phyloP scores from a whole-genome alignment of 1,140 invertebrate genomes.

The Drosophila mojavensis region DNA sequence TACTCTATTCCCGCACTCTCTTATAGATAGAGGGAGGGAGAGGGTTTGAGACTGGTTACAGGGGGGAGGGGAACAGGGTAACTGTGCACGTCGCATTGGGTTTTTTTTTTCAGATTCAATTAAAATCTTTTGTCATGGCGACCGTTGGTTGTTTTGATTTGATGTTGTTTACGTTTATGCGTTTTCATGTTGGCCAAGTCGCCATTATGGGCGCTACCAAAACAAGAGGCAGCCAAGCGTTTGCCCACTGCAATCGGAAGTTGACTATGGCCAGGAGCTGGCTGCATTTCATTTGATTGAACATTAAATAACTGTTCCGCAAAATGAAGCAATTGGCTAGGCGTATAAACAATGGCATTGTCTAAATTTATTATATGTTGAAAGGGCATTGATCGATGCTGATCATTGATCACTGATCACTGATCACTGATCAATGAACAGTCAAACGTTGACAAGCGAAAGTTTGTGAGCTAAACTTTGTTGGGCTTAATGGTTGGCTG shows the following conservation, averaged over 20 bases:
- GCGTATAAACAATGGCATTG: conserved; percentile 38
- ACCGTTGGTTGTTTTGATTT: conserved; percentile 62
- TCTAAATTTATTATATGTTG: conserved; percentile 46
- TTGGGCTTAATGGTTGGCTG: conserved; percentile 18
- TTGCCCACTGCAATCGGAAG: conserved; percentile 54
- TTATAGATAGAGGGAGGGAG: not conserved
- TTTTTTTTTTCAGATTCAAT: conserved; percentile 75
- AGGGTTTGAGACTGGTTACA: not conserved
- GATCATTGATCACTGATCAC: conserved; percentile 1
- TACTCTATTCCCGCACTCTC: conserved; percentile 13
- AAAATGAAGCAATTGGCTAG: conserved; percentile 49
- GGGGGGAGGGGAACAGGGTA: not conserved
- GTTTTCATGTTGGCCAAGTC: conserved; percentile 17
- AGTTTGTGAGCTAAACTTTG: conserved; percentile 35
- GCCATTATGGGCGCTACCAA: conserved; percentile 39
- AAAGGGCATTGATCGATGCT: conserved; percentile 65
- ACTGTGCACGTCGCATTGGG: conserved; percentile 72
- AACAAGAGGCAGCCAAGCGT: conserved; percentile 61
- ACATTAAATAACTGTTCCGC: conserved; percentile 28
- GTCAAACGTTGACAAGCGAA: conserved; percentile 50
- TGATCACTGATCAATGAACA: conserved; percentile 13
- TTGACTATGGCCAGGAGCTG: conserved; percentile 50
- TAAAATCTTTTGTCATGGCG: conserved; percentile 79
- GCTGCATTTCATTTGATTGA: conserved; percentile 25
- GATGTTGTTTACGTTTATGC: conserved; percentile 36